Base-by-base conservation (phyloP, 2,113 vertebrate genomes). In the Tragelaphus imberbis region DNA sequence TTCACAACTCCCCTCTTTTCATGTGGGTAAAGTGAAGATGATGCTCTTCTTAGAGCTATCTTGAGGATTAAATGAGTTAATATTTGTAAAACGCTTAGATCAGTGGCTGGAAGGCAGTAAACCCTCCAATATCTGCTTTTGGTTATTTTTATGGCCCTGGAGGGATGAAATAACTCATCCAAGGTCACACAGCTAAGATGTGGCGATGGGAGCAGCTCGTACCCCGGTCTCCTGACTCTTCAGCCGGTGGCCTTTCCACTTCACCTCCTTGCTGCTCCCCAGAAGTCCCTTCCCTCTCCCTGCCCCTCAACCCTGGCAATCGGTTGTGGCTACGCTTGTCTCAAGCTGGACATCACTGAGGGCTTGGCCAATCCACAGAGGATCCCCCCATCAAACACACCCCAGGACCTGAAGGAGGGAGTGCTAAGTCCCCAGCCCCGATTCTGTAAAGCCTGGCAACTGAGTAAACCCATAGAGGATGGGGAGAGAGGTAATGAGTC, bases 21-120 rank as follows among this genome's bases (percentile, higher is more conserved):
- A 63, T 75, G 82, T 13, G 25, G 49, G 2, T 8, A 12, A 94
- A 85, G 53, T 30, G 30, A 92, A 77, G 77, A n/a, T 36, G 40
- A 84, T 56, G 19, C 33, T 94, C 88, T 89, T 63, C 33, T 19
- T 59, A 55, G 58, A 14, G 56, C 84, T 71, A 23, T 27, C 21
- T 68, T n/a, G 65, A 91, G n/a, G 88, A 75, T 75, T 49, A 85
- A 77, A 77, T 84, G 91, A 94, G 40, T 87, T 88, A 84, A 88
- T 77, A 44, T 33, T 49, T 8, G 6, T 27, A 88, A 77, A 84
- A 40, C 49, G 44, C 27, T 90, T 91, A 55, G n/a, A 84, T 94
- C n/a, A 27, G 28, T 30, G 77, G 53, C 56, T 53, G n/a, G 51
- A 71, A 92, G 47, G 68, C 23, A 36, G 51, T 49, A 47, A 55